Percentiles rank a stretch among this genome's conserved stretches.
Evolutionary conservation across 2,888 invertebrate genomes (phyloP).

Genomic region (Lysandra bellargus): DNA sequence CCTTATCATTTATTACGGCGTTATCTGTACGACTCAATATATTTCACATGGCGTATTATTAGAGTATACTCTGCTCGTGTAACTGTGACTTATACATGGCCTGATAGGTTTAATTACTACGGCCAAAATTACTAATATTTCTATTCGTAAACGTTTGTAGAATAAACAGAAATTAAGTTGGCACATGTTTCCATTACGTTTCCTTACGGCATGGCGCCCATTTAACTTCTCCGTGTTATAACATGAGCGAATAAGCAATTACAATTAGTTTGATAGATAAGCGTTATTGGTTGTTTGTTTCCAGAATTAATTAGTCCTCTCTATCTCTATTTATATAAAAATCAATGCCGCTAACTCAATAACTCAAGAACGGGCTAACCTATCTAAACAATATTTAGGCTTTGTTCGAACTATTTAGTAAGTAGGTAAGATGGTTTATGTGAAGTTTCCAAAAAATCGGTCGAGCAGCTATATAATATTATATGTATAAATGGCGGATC

Average conservation of each 20-base stretch:
- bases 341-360: too few species aligned
- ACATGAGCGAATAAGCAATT: neutral
- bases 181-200: too few species aligned
- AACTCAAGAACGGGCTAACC: too few species aligned
- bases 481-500: too few species aligned
- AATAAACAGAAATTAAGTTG: neutral
- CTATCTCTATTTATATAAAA: too few species aligned
- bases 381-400: too few species aligned
- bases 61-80: constrained; percentile 48
- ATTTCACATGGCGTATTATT: constrained; percentile 59
- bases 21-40: constrained; percentile 55
- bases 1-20: constrained; percentile 60
- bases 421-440: too few species aligned
- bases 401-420: too few species aligned
- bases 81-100: constrained; percentile 44
- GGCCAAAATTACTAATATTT: constrained; percentile 16
- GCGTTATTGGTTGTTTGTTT: neutral
- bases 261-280: neutral
- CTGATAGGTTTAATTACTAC: constrained; percentile 49
- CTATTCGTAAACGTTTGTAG: neutral
- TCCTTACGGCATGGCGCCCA: neutral
- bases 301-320: neutral
- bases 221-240: neutral
- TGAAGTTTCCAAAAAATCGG: too few species aligned
- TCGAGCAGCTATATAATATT: too few species aligned